Base-by-base conservation (phyloP, 2,113 vertebrate genomes). In the Dasypus novemcinctus region DNA sequence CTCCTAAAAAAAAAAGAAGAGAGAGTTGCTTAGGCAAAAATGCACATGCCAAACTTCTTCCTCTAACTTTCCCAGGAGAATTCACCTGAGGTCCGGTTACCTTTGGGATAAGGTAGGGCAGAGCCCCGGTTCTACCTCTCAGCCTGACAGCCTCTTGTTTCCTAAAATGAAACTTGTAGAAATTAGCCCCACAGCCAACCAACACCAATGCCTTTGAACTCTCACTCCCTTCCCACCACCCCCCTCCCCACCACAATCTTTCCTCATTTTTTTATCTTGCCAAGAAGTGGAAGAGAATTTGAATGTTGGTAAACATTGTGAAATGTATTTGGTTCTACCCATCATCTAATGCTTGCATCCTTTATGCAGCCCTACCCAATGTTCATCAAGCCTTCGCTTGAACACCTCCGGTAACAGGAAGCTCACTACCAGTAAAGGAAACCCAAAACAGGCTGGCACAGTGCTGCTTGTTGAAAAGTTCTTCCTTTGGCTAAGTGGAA, bases 191-290 rank as follows among this genome's bases (percentile, higher is more conserved):
- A 1, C 1, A 46, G 13, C 38, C 46, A 9, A 36, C 27, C 52
- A 41, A 59, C 21, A 31, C 61, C 7, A 41, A 25, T 11, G 12
- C 43, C 61, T 90, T 36, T 78, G 41, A 87, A 87, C 64, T 25
- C 13, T 84, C 59, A 84, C 80, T 29, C 12, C 25, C 91, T 29
- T 81, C 63, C 80, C n/a, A n/a, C n/a, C n/a, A n/a, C 80, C n/a
- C 12, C 25, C 91, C 33, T 81, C 63, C 80, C n/a, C 12, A 21
- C 93, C 33, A 81, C 68, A 41, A 71, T 23, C n/a, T 76, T 59
- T 23, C 36, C 46, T 66, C 59, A 7, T 11, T 59, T 15, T 15
- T 64, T 85, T 89, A 68, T 85, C 78, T 85, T 92, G 49, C 76
- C 81, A 46, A 68, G 92, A 84, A 68, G 64, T 46, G 20, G 5